Evolutionary conservation across 2,888 invertebrate species (phyloP).

Genomic region (Hypselothyrea guttata): DNA sequence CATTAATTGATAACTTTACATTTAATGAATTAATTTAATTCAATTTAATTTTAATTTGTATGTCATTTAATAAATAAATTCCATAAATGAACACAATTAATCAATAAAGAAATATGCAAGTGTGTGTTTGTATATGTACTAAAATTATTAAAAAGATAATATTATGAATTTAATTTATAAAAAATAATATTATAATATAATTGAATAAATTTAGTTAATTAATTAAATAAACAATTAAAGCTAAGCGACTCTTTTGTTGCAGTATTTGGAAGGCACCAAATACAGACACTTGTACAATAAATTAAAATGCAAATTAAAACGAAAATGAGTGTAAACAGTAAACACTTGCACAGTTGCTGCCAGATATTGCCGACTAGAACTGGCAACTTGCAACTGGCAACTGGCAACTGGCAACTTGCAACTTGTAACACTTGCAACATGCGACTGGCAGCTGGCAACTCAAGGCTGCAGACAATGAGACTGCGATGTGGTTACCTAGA

Average conservation of each 20-base stretch:
- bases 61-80: too few species aligned
- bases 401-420: constrained; percentile 33
- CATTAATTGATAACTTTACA: too few species aligned
- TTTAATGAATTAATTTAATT: too few species aligned
- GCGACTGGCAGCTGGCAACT: constrained; percentile 28
- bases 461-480: constrained; percentile 45
- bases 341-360: constrained; percentile 39
- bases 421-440: constrained; percentile 30
- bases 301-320: constrained; percentile 73
- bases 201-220: too few species aligned
- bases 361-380: constrained; percentile 31
- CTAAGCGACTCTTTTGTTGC: neutral
- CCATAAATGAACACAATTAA: too few species aligned
- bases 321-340: constrained; percentile 59
- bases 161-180: too few species aligned
- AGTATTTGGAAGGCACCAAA: constrained; percentile 16
- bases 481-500: constrained; percentile 14
- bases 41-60: too few species aligned
- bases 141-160: too few species aligned
- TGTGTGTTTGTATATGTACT: too few species aligned
- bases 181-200: too few species aligned
- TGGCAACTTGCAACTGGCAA: constrained; percentile 33
- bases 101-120: too few species aligned
- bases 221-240: too few species aligned
- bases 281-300: constrained; percentile 41